Base-by-base conservation (phyloP, 2,113 vertebrate genomes). In the Pachypanchax playfairii region DNA sequence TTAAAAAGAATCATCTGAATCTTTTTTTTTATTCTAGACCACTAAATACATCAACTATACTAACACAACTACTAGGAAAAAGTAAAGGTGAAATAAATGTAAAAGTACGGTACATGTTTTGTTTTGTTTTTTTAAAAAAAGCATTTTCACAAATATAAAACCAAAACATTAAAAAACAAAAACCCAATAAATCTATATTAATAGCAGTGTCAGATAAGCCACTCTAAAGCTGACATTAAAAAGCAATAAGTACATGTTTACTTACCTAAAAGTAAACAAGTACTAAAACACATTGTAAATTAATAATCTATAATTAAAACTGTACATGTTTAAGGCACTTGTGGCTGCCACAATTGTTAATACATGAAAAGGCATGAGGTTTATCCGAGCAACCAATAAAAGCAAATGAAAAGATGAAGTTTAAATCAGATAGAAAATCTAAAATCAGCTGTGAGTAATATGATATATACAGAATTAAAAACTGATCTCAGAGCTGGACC, bases 301-400 rank as follows among this genome's bases (percentile, higher is more conserved):
- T 39, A 58, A n/a, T 28, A 24, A 28, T 55, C 48, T 36, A 58
- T 5, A 61, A 48, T 14, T 46, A 1, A 42, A 63, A 70, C 36
- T 90, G 75, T 88, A 90, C 85, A 88, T 1, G n/a, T 15, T 13
- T 73, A 88, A 90, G 88, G 88, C 88, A 90, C 88, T 82, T 85
- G 79, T 82, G 88, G 88, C 84, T 85, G 87, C 85, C 88, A 86
- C 57, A 77, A 71, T 57, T 46, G n/a, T 83, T 75, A 54, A 43
- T 68, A 79, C 52, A 84, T 25, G 17, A 59, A 58, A 77, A 76
- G 24, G 24, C 43, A 39, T 6, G 21, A 12, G 13, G 18, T 46
- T 33, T 67, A 3, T 5, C 14, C 15, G n/a, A n/a, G n/a, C n/a
- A n/a, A n/a, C 21, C 25, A 36, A 42, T 47, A 25, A 39, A 55